Conservation (phyloP, 2,797 vertebrate species). For the Lepilemur ruficaudatus region DNA sequence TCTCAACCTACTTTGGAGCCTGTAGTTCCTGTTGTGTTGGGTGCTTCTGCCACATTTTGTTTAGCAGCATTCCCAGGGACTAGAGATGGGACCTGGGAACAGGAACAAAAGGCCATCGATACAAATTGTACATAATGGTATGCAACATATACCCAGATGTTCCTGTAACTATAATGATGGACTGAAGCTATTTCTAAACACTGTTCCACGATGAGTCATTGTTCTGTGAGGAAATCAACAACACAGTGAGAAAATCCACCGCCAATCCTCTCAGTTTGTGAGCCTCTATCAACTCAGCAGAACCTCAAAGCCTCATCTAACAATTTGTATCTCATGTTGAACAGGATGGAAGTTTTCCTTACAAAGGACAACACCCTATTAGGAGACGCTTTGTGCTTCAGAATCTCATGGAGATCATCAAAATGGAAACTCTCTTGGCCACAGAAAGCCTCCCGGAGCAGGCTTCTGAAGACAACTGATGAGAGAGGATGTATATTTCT, state of each 20-base stretch:
- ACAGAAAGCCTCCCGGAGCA: not conserved
- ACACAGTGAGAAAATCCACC: not conserved
- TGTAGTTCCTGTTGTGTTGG: constrained; percentile 3
- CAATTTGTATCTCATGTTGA: not conserved
- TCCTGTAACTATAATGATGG: not conserved
- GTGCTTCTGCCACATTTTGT: not conserved
- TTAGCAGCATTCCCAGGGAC: not conserved
- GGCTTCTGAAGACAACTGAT: not conserved
- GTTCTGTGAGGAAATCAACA: not conserved
- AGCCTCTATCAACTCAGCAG: not conserved
- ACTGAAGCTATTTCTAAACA: not conserved
- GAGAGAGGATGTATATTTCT: not conserved
- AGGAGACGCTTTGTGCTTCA: not conserved
- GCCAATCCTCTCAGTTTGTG: not conserved
- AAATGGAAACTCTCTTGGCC: not conserved
- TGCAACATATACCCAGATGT: not conserved
- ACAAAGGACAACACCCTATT: not conserved
- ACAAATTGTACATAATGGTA: not conserved
- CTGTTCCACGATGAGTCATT: not conserved
- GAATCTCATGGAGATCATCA: not conserved
- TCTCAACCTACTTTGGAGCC: not conserved
- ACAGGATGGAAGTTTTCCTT: not conserved
- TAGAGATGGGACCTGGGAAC: not conserved
- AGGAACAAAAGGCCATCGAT: constrained; percentile 1
- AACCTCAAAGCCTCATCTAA: rapidly evolving